Base-by-base conservation (phyloP, 1,140 invertebrate species). In the Sycophila sp. region DNA sequence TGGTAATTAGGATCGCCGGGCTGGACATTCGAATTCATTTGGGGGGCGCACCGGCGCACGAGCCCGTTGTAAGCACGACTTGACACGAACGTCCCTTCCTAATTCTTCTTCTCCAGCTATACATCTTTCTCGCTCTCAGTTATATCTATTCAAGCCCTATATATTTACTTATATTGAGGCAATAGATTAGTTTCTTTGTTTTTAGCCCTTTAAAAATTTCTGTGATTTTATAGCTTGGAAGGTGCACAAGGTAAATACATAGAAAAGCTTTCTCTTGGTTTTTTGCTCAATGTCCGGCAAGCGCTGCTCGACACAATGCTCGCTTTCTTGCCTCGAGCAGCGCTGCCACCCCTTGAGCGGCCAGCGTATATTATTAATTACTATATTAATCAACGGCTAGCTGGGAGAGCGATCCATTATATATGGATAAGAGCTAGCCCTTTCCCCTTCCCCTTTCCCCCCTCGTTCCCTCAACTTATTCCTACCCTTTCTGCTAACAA, bases 311-410 rank as follows among this genome's bases (percentile, higher is more conserved):
- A 62, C 38, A 62, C 26, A 62, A 62, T 62, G 28, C 24, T 45
- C 2, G 40, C 1, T 13, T 62, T 62, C 28, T 62, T 62, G 40
- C 58, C 28, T 47, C 58, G 11, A 47, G 40, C 58, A 62, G n/a
- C 40, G n/a, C 8, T 26, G n/a, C 22, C 19, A 59, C 56, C 56
- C 56, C n/a, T 58, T 58, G 38, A 58, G 17, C 32, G 79, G 78
- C 81, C 79, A 77, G 74, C 83, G 80, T 84, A 81, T 84, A 85
- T 85, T 85, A 85, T 85, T 85, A 85, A 85, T 85, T 85, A 84
- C 83, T 82, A 77, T 84, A 85, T 85, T 85, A 85, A 85, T 85
- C 83, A 78, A 64, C 82, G 77, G 67, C 77, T 64, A 64, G 75
- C 78, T 76, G 76, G 17, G 30, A 78, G 75, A 76, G 76, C 76